Evolutionary conservation across 2,113 vertebrate genomes (phyloP).

Genomic region (Bettongia penicillata): DNA sequence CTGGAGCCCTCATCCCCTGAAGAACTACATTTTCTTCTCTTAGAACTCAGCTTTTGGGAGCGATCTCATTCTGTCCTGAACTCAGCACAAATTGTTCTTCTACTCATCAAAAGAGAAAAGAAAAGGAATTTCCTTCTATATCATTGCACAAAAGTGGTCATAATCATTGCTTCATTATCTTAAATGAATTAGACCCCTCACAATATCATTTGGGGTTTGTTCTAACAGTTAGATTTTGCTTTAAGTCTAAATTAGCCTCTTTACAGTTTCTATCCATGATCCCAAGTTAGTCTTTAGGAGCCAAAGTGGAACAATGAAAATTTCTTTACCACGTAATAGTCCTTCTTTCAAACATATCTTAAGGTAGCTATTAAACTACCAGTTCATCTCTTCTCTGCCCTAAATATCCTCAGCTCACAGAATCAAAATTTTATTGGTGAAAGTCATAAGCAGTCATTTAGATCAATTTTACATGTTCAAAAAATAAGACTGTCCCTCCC

Average conservation of each 20-base stretch:
- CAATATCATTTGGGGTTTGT: neutral
- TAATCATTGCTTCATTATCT: neutral
- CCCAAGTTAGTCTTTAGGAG: neutral
- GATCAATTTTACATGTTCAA: neutral
- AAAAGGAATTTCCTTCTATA: neutral
- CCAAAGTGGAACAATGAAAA: no score
- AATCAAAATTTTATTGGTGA: no score
- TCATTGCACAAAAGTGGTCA: neutral
- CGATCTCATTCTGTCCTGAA: neutral
- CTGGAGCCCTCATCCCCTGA: neutral
- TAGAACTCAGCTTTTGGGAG: neutral
- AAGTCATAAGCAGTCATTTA: no score
- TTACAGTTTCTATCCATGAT: neutral
- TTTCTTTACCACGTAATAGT: no score
- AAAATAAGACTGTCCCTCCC: neutral
- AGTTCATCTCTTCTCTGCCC: no score
- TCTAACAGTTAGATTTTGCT: neutral
- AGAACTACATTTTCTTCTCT: neutral
- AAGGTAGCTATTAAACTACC: no score
- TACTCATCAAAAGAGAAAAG: no score
- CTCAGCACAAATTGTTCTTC: neutral
- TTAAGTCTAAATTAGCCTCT: neutral
- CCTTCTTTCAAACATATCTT: no score
- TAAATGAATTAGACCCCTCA: neutral
- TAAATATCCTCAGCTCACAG: no score